Percentiles rank a stretch among this genome's conserved stretches.
Evolutionary conservation across 2,797 vertebrate genomes (phyloP).

Genomic region (Neosalanx taihuensis): DNA sequence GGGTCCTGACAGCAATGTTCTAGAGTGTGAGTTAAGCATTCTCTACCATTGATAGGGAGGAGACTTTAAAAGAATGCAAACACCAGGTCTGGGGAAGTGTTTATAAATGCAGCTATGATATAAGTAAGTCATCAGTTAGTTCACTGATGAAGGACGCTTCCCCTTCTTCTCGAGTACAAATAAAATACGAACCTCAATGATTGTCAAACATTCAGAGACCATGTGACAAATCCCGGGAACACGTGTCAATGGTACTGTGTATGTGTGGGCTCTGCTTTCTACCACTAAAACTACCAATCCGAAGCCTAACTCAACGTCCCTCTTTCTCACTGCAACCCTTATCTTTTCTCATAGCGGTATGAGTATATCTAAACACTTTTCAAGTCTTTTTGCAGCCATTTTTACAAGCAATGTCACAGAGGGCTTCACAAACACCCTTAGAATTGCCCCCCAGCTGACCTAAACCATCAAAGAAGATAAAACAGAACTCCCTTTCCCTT

Average conservation of each 20-base stretch:
- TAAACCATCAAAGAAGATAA: no score
- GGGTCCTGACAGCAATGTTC: constrained; percentile 83
- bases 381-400: no score
- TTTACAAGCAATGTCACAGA: no score
- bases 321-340: not conserved
- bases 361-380: not conserved
- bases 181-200: not conserved
- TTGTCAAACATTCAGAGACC: not conserved
- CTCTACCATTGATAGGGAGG: constrained; percentile 70
- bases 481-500: no score
- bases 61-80: constrained; percentile 59
- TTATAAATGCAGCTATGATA: constrained; percentile 42
- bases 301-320: not conserved
- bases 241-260: not conserved
- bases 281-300: not conserved
- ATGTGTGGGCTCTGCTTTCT: not conserved
- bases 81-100: constrained; percentile 43
- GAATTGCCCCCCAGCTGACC: no score
- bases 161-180: not conserved
- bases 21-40: constrained; percentile 63
- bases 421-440: no score
- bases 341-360: not conserved
- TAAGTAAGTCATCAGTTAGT: not conserved
- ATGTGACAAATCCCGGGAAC: not conserved
- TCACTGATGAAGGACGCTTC: not conserved